A percentile compares a stretch with the other conserved stretches of the same genome.
These are phyloP conservation scores for Ferdinandea cuprea DNA, from an alignment of 2,888 invertebrate species.

Conservation along the genomic window DNA sequence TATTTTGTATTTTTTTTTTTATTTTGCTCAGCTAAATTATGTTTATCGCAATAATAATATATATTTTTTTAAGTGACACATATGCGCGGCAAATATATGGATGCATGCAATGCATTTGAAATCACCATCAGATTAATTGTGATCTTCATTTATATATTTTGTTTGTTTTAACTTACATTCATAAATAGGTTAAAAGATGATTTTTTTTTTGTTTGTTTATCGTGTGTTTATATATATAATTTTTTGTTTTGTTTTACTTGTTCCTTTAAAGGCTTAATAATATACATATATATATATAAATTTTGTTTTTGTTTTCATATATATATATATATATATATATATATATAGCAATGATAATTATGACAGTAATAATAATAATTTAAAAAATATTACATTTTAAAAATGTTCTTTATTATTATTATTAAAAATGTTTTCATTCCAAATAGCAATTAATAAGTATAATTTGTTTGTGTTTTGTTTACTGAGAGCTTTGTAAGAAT, in stretches of 20 bases:
- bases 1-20: conserved; percentile 33
- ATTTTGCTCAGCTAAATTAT: conserved; percentile 63
- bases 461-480: conserved; percentile 29
- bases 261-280: conserved; percentile 62
- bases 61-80: conserved; percentile 58
- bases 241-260: conserved; percentile 35
- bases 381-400: conserved; percentile 67
- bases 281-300: no score
- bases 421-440: conserved; percentile 49
- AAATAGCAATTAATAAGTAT: conserved; percentile 58
- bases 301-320: no score
- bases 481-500: conserved; percentile 39
- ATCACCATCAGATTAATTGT: conserved; percentile 63
- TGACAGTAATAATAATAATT: conserved; percentile 64
- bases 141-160: conserved; percentile 30
- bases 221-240: conserved; percentile 43
- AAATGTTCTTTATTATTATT: conserved; percentile 70
- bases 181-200: conserved; percentile 73
- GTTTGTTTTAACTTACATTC: conserved; percentile 65
- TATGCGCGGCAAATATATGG: conserved; percentile 65
- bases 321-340: conserved; percentile 49
- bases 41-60: conserved; percentile 53
- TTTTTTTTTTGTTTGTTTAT: conserved; percentile 45
- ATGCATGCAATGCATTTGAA: conserved; percentile 70
- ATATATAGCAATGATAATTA: conserved; percentile 70